These are phyloP conservation scores for Schrankia costaestrigalis DNA, from an alignment of 2,888 invertebrate species.

Conservation along the genomic window DNA sequence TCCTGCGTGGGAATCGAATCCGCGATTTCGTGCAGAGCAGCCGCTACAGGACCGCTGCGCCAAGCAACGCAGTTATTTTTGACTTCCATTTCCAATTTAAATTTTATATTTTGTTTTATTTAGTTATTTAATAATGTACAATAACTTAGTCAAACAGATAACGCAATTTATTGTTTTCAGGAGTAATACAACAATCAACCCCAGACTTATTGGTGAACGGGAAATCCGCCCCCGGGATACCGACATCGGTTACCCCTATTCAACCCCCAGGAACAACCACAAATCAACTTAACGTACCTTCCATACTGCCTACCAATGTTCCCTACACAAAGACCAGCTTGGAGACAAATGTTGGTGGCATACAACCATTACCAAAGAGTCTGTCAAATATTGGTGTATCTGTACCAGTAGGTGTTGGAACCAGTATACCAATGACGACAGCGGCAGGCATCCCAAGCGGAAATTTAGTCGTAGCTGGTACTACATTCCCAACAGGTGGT, in stretches of 20 bases:
- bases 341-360: constrained; percentile 14
- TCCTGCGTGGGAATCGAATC: too few species aligned
- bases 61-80: too few species aligned
- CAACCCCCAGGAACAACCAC: constrained; percentile 20
- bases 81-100: background rate
- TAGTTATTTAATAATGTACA: background rate
- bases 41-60: too few species aligned
- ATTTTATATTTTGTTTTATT: background rate
- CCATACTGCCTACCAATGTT: constrained; percentile 6
- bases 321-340: constrained; percentile 9
- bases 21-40: too few species aligned
- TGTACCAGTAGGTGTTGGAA: background rate
- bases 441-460: too few species aligned
- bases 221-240: constrained; percentile 29
- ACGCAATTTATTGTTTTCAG: constrained; percentile 14
- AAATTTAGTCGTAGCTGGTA: too few species aligned
- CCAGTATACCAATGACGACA: background rate
- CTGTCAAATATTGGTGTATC: too few species aligned
- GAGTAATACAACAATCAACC: constrained; percentile 47
- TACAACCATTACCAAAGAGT: constrained; percentile 3
- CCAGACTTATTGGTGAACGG: constrained; percentile 68
- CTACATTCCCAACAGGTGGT: too few species aligned
- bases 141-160: too few species aligned
- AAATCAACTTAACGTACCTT: constrained; percentile 37
- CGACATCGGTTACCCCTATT: constrained; percentile 14